Conservation (phyloP, 92 coral and sea anemone species). For the Actinernus sp. region DNA sequence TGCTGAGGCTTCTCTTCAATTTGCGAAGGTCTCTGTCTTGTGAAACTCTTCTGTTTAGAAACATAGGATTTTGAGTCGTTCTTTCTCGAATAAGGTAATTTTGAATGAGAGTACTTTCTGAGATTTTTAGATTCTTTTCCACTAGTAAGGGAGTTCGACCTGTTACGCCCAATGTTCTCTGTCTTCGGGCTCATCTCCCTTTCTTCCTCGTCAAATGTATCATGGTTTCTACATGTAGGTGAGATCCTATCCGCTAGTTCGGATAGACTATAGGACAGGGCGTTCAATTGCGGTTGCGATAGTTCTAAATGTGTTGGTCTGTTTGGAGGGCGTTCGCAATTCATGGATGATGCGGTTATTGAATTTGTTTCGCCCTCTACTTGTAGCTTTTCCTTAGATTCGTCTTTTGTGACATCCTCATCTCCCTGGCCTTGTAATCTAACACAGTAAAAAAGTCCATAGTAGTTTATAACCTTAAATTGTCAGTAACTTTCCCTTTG, state of each 20-base stretch:
- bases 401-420: no score
- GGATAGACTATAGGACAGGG: slow-evolving; percentile 71
- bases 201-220: slow-evolving; percentile 24
- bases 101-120: slow-evolving; percentile 20
- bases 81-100: slow-evolving; percentile 74
- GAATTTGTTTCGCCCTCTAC: no score
- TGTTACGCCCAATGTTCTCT: not conserved
- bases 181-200: slow-evolving; percentile 6
- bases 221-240: slow-evolving; percentile 44
- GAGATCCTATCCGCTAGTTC: slow-evolving; percentile 85
- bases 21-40: slow-evolving; percentile 21
- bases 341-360: no score
- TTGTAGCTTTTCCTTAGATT: no score
- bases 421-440: no score
- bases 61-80: slow-evolving; percentile 43
- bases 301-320: slow-evolving; percentile 23
- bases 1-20: not conserved
- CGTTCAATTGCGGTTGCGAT: slow-evolving; percentile 71
- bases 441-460: no score
- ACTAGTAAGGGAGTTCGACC: slow-evolving; percentile 32
- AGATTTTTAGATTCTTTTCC: not conserved
- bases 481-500: no score
- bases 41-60: slow-evolving; percentile 73
- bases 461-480: no score
- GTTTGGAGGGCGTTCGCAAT: no score